A percentile compares a stretch with the other conserved stretches of the same genome.
Conservation (phyloP, 2,797 vertebrate genomes). For the Spizella passerina region DNA sequence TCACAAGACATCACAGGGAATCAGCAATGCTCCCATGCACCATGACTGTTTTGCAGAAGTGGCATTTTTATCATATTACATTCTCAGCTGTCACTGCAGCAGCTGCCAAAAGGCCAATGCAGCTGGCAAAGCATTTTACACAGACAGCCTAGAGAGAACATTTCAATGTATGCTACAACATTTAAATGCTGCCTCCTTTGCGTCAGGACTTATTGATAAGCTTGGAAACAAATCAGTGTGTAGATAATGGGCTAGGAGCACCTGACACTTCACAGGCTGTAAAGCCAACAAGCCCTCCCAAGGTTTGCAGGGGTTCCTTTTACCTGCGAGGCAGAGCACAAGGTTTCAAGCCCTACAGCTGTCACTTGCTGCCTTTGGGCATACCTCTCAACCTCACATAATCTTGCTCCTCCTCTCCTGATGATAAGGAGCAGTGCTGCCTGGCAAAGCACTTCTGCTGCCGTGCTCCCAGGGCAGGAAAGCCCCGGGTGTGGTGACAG, state of each 20-base stretch:
- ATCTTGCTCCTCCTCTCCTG: not conserved
- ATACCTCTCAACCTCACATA: not conserved
- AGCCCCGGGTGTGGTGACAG: not conserved
- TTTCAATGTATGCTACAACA: not conserved
- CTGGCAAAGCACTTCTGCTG: not conserved
- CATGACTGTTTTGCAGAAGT: not conserved
- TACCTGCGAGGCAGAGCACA: not conserved
- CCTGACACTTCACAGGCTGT: not conserved
- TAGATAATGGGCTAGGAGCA: not conserved
- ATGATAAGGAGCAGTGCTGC: not conserved
- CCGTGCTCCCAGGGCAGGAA: not conserved
- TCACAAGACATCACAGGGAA: not conserved
- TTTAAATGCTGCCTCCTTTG: not conserved
- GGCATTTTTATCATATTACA: slow-evolving; percentile 5
- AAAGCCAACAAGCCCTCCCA: not conserved
- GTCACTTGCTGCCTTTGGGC: not conserved
- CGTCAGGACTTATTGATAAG: not conserved
- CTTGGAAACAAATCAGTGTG: not conserved
- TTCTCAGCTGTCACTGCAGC: slow-evolving; percentile 16
- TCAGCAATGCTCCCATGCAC: not conserved
- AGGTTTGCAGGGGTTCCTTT: not conserved
- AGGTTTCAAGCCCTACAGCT: not conserved
- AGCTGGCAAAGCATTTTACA: not conserved
- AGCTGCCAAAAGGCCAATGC: not conserved
- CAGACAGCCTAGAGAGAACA: not conserved